phyloP scores from a whole-genome alignment of 2,113 vertebrate genomes.

The Leucosticte australis region DNA sequence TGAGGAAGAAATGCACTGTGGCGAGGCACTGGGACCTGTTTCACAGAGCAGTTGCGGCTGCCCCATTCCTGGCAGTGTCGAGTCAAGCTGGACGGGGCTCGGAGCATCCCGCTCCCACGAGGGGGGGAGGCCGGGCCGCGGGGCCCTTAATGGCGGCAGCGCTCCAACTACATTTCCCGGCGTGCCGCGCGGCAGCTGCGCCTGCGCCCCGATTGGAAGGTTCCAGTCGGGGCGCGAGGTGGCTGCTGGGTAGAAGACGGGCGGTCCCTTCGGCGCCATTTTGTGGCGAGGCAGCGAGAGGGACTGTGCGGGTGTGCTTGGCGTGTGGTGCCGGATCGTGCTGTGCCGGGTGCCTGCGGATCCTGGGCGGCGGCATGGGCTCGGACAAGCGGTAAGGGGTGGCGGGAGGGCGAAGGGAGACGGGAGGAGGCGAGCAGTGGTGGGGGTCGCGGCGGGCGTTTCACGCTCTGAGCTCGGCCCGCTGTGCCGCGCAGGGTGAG shows the following conservation, averaged over 20 bases:
- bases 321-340: not conserved
- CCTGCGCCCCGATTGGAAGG: conserved; percentile 18
- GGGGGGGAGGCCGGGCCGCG: rapidly evolving
- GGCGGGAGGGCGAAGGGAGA: not conserved
- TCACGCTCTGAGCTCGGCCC: not conserved
- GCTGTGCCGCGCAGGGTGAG: conserved; percentile 78
- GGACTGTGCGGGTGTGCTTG: not conserved
- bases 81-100: too few relatives aligned
- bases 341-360: not conserved
- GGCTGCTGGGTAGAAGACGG: conserved; percentile 77
- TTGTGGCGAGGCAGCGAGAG: conserved; percentile 45
- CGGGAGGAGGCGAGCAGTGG: not conserved
- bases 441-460: not conserved
- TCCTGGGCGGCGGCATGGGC: conserved; percentile 77
- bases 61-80: too few relatives aligned
- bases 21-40: too few relatives aligned
- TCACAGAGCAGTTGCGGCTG: not conserved
- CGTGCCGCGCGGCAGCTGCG: not conserved
- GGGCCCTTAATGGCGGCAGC: not conserved
- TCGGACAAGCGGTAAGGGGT: conserved; percentile 89
- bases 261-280: conserved; percentile 71
- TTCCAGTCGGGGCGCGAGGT: conserved; percentile 20
- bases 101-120: rapidly evolving
- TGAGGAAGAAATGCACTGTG: not conserved
- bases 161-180: conserved; percentile 25